Conservation (phyloP, 1,140 invertebrate species). For the Polypedilum vanderplanki region DNA sequence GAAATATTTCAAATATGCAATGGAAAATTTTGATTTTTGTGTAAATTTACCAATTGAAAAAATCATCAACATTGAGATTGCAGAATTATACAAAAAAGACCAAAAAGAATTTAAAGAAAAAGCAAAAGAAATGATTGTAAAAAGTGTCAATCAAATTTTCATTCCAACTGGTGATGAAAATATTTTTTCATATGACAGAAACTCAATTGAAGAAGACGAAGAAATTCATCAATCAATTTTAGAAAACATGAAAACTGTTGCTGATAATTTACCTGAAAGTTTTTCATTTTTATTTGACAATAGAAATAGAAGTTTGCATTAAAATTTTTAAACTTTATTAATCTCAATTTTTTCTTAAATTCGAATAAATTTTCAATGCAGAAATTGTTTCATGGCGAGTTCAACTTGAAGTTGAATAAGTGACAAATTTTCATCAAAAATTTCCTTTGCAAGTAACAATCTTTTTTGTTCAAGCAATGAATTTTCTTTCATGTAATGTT, state of each 20-base stretch:
- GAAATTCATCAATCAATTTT: background rate
- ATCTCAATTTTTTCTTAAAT: too few species aligned
- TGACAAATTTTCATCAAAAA: constrained; percentile 58
- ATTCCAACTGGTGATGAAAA: background rate
- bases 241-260: background rate
- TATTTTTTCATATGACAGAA: background rate
- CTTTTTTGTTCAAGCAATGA: constrained; percentile 59
- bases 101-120: background rate
- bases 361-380: background rate
- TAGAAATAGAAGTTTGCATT: background rate
- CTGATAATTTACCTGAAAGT: background rate
- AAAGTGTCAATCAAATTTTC: background rate
- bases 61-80: background rate
- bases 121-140: background rate
- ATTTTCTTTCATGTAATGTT: constrained; percentile 53
- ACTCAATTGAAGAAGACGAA: background rate
- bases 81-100: background rate
- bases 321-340: too few species aligned
- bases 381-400: constrained; percentile 50
- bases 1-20: background rate
- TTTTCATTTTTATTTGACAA: constrained; percentile 1
- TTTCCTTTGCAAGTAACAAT: constrained; percentile 53
- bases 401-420: constrained; percentile 60
- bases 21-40: background rate
- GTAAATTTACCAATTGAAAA: background rate